phyloP scores from a whole-genome alignment of 1,140 invertebrate genomes.

The Agraylea sexmaculata region DNA sequence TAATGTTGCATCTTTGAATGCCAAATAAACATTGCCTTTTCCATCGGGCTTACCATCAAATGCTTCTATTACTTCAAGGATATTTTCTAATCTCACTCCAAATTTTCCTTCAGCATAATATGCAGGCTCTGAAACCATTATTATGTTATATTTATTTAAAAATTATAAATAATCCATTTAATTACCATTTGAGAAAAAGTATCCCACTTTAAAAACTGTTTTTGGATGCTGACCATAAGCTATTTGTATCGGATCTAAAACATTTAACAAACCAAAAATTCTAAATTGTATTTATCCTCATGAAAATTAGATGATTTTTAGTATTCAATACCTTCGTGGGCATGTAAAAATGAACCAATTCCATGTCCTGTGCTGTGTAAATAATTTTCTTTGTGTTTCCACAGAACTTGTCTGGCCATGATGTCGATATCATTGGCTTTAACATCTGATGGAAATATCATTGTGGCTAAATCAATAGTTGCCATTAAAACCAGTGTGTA shows the following conservation, averaged over 20 bases:
- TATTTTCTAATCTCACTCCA: constrained; percentile 85
- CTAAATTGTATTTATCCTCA: too few relatives aligned
- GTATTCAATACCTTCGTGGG: constrained; percentile 61
- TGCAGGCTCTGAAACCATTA: constrained; percentile 51
- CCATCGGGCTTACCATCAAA: constrained; percentile 30
- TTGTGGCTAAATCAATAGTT: constrained; percentile 57
- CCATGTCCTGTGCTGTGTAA: constrained; percentile 82
- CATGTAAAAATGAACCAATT: constrained; percentile 73
- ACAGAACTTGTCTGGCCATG: constrained; percentile 65
- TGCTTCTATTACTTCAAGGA: constrained; percentile 66
- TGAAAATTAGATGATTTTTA: constrained; percentile 7
- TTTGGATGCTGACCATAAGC: constrained; percentile 44
- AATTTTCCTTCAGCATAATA: constrained; percentile 75
- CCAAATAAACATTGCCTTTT: constrained; percentile 43
- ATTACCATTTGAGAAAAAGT: constrained; percentile 77
- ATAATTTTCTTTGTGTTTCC: constrained; percentile 72
- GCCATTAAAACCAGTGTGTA: constrained; percentile 88
- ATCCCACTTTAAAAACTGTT: constrained; percentile 59
- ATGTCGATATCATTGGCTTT: constrained; percentile 59
- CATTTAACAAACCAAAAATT: too few relatives aligned
- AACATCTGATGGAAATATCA: constrained; percentile 55
- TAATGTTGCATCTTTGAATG: constrained; percentile 74
- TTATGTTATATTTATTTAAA: too few relatives aligned
- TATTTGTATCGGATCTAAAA: constrained; percentile 58
- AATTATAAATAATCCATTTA: too few relatives aligned